Evolutionary conservation across 2,888 invertebrate genomes (phyloP), one percentile per base, ranked within the genome.

Genomic region (Conchocele bisecta): DNA sequence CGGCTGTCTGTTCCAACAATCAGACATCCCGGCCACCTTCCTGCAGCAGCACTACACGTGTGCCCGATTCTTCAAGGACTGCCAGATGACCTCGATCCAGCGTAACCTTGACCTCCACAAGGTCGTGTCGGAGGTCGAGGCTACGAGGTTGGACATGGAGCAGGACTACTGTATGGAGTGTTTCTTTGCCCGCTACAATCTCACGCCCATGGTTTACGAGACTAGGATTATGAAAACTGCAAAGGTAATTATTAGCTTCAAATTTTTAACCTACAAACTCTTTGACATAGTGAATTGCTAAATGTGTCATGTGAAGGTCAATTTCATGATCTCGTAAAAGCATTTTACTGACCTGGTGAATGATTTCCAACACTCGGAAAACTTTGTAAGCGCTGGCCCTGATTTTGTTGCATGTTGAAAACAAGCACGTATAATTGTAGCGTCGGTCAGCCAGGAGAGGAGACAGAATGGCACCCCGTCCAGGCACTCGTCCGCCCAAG

Each of bases 21-120:
- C 46, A 24, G 74, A 80, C 9, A 79, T 88, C 11, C 86, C 87
- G 6, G 37, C 42, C 1, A 56, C 69, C n/a, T 87, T 87, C 53
- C 31, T 87, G 13, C 46, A 75, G 1, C 79, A 83, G 35, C 86
- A 87, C 53, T 58, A 66, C 17, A 15, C 54, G 6, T 84, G 85
- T 61, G 84, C 83, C 31, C 41, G 60, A 22, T 69, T 63, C 24
- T 88, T 87, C 64, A 76, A 72, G 13, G 58, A 75, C 13, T 73
- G 71, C 44, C 88, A 88, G 77, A 76, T 74, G 57, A 64, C 80
- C 33, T 76, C 86, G 6, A 88, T 88, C 39, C 50, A 79, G 35
- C 73, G 59, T 59, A 88, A 88, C 64, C 61, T 88, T 39, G 70
- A 79, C 37, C 75, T 83, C 54, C 83, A 76, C 74, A 68, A 66